Conservation (phyloP, 2,113 vertebrate species). For the Egretta garzetta region DNA sequence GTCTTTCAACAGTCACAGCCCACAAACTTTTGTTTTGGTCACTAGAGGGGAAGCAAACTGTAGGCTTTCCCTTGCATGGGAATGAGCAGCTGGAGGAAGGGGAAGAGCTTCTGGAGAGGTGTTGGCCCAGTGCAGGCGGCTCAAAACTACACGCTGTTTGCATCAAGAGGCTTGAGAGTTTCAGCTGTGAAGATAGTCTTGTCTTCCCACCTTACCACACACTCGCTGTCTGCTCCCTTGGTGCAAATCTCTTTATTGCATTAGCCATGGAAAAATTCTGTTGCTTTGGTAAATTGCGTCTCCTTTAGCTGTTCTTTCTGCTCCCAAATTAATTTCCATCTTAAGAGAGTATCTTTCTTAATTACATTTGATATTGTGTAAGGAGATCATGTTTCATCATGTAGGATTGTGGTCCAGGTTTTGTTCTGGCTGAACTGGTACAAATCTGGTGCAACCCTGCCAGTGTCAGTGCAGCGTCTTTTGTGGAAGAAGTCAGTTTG, state of each 20-base stretch:
- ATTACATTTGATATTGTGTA: conserved; percentile 2
- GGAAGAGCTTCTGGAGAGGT: background rate
- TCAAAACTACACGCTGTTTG: background rate
- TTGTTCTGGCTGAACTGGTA: conserved; percentile 40
- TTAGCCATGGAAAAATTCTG: background rate
- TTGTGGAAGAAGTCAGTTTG: background rate
- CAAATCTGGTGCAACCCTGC: background rate
- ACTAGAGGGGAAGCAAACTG: background rate
- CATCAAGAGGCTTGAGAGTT: background rate
- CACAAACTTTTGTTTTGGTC: background rate
- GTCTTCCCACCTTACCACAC: background rate
- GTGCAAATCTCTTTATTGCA: background rate
- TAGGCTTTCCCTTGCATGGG: background rate
- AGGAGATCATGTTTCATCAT: conserved; percentile 1
- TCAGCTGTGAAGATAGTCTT: background rate
- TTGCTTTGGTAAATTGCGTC: background rate
- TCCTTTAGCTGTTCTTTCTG: background rate
- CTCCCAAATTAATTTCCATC: background rate
- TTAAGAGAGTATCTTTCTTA: background rate
- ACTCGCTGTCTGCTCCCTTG: background rate
- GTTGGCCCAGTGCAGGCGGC: background rate
- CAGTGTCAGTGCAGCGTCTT: background rate
- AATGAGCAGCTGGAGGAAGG: background rate
- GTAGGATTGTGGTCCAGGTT: conserved; percentile 22
- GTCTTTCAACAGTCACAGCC: background rate